These are phyloP conservation scores for Diarsia dahlii DNA, from an alignment of 2,888 invertebrate species.

Conservation along the genomic window DNA sequence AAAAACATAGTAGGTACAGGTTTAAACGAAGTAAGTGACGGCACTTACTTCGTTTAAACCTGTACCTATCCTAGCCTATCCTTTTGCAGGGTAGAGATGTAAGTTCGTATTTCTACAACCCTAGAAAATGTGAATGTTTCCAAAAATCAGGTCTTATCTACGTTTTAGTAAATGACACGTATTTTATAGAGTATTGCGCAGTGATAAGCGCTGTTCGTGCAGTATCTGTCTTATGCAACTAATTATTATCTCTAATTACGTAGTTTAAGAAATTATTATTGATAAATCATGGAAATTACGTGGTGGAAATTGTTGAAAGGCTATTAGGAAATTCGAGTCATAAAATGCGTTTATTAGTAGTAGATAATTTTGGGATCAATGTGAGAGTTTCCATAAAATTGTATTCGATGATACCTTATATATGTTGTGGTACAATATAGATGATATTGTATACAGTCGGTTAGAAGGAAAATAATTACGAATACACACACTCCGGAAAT, in stretches of 20 bases:
- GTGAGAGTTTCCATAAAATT: background rate
- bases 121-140: conserved; percentile 2
- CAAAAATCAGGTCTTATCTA: conserved; percentile 39
- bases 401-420: too few species aligned
- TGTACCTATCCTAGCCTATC: too few species aligned
- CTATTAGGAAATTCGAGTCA: conserved; percentile 22
- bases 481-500: background rate
- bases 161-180: conserved; percentile 64
- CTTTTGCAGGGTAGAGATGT: background rate
- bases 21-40: background rate
- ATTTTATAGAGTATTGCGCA: conserved; percentile 64
- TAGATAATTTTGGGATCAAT: background rate
- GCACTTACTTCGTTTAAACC: too few species aligned
- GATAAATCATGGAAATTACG: conserved; percentile 64
- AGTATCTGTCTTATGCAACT: conserved; percentile 63
- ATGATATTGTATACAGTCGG: background rate
- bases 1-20: background rate
- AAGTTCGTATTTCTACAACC: background rate
- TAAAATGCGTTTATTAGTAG: background rate
- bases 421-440: background rate
- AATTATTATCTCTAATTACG: conserved; percentile 61
- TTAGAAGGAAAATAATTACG: background rate
- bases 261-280: conserved; percentile 64
- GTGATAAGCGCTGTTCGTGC: conserved; percentile 71
- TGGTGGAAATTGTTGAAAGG: conserved; percentile 57